Percentiles rank a stretch among this genome's conserved stretches.
These are phyloP conservation scores for Varanus salvator DNA, from an alignment of 2,113 vertebrate genomes.

Conservation along the genomic window DNA sequence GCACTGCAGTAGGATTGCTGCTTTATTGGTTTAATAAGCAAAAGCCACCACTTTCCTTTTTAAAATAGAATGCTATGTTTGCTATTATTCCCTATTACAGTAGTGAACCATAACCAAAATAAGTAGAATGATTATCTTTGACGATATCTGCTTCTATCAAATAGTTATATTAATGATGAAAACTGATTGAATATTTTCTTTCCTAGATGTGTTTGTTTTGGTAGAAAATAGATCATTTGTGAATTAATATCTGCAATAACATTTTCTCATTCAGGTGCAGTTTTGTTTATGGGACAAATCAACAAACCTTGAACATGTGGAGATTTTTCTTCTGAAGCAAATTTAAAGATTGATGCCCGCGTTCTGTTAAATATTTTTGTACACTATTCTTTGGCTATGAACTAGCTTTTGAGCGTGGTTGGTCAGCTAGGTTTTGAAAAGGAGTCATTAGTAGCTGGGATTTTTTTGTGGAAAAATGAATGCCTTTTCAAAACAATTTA, in stretches of 20 bases:
- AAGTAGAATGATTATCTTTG: not conserved
- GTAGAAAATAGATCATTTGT: not conserved
- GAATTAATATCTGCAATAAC: constrained; percentile 38
- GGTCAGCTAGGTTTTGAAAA: constrained; percentile 70
- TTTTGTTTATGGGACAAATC: constrained; percentile 96
- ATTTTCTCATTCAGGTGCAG: constrained; percentile 81
- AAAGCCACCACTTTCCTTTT: not conserved
- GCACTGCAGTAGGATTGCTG: too few relatives aligned
- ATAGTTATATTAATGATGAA: not conserved
- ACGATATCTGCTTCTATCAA: not conserved
- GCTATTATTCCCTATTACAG: not conserved
- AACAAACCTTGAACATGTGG: constrained; percentile 85
- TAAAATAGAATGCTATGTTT: not conserved
- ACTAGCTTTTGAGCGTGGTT: constrained; percentile 66
- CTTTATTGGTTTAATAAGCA: not conserved
- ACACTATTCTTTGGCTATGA: constrained; percentile 73
- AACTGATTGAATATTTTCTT: not conserved
- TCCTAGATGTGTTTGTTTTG: not conserved
- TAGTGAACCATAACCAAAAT: not conserved
- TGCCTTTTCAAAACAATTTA: constrained; percentile 70
- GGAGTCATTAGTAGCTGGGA: constrained; percentile 63
- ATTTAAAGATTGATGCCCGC: constrained; percentile 61
- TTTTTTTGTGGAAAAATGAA: constrained; percentile 54
- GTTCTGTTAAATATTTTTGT: constrained; percentile 81
- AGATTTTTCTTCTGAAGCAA: constrained; percentile 58